Conservation (phyloP, 2,113 vertebrate species). For the Oxyura jamaicensis region DNA sequence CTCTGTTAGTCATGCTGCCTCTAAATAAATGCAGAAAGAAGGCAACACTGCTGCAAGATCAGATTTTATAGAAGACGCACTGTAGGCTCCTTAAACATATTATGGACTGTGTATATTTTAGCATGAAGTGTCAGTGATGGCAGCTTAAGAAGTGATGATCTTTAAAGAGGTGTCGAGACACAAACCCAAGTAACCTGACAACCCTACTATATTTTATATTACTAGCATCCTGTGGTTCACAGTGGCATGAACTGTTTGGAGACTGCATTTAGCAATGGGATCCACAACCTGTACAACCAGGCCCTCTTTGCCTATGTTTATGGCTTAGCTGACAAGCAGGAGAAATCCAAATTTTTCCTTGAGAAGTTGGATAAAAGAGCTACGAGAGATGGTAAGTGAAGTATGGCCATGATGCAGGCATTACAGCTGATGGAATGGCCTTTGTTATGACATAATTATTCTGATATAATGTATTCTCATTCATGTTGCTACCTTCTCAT, state of each 20-base stretch:
- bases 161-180: background rate
- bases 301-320: constrained; percentile 60
- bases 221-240: constrained; percentile 7
- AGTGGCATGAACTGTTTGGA: constrained; percentile 58
- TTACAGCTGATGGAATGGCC: background rate
- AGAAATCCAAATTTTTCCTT: background rate
- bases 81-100: background rate
- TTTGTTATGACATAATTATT: background rate
- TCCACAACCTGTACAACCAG: constrained; percentile 34
- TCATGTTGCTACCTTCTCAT: background rate
- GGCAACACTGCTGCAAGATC: background rate
- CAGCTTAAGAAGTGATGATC: background rate
- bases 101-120: background rate
- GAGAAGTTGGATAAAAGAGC: background rate
- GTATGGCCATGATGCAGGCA: background rate
- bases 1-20: background rate
- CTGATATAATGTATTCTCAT: background rate
- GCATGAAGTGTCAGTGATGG: background rate
- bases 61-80: background rate
- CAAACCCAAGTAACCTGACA: background rate
- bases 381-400: constrained; percentile 36
- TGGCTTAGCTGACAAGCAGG: background rate
- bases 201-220: background rate
- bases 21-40: background rate
- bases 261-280: background rate